Percentiles rank a stretch among this genome's conserved stretches.
Conservation (phyloP, 2,888 invertebrate species). For the Chironomus tentans region DNA sequence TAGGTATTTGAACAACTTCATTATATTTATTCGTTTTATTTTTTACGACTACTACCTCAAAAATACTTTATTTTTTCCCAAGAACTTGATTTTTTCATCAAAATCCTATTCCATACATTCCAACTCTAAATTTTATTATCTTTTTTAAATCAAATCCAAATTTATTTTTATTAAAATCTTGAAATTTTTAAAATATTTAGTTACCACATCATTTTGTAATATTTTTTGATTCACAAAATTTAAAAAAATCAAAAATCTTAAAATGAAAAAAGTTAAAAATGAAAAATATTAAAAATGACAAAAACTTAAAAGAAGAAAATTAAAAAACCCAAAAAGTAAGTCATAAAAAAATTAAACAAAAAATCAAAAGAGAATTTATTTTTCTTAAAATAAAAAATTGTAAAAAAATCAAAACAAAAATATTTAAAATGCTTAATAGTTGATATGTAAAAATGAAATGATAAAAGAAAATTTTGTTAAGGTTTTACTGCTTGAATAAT, state of each 20-base stretch:
- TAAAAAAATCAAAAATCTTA: not conserved
- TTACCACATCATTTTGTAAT: no score
- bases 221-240: not conserved
- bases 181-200: no score
- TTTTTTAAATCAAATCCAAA: no score
- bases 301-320: not conserved
- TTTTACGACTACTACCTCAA: no score
- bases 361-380: conserved; percentile 8
- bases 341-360: not conserved
- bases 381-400: not conserved
- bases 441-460: conserved; percentile 7
- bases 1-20: no score
- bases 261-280: not conserved
- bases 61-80: no score
- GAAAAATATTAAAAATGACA: not conserved
- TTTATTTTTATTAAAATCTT: no score
- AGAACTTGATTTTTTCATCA: no score
- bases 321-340: not conserved
- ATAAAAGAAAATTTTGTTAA: conserved; percentile 14
- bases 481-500: conserved; percentile 23
- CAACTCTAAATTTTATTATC: no score
- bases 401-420: not conserved
- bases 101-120: no score
- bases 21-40: no score
- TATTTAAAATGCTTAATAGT: not conserved